Evolutionary conservation across 2,888 invertebrate species (phyloP).

Genomic region (Drosophila percnosoma): DNA sequence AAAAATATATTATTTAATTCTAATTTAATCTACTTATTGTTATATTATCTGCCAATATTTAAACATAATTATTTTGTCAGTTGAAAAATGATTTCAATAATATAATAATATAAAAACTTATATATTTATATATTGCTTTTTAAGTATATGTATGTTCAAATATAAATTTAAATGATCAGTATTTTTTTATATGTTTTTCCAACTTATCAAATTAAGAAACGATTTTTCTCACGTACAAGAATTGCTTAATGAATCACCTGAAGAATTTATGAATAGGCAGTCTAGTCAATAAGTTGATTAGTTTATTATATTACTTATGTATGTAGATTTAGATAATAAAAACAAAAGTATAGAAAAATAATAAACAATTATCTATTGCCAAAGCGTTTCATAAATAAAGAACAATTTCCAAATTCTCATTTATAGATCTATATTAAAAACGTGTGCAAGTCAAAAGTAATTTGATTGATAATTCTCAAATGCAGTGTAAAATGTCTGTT

Average conservation of each 20-base stretch:
- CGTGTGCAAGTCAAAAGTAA: neutral
- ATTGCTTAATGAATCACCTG: neutral
- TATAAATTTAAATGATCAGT: neutral
- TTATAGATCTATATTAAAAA: neutral
- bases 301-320: neutral
- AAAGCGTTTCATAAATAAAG: neutral
- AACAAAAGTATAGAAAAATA: neutral
- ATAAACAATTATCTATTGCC: too few species aligned
- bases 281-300: neutral
- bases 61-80: neutral
- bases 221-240: neutral
- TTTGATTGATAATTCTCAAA: neutral
- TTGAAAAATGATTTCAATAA: neutral
- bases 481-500: constrained; percentile 1
- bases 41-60: neutral
- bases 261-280: neutral
- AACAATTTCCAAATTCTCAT: neutral
- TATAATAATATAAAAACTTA: neutral
- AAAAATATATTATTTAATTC: neutral
- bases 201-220: neutral
- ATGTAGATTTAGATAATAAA: neutral
- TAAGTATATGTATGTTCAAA: too few species aligned
- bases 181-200: neutral
- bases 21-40: neutral
- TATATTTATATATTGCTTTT: neutral